These are phyloP conservation scores for Centropus unirufus DNA, from an alignment of 2,113 vertebrate genomes.

Conservation along the genomic window DNA sequence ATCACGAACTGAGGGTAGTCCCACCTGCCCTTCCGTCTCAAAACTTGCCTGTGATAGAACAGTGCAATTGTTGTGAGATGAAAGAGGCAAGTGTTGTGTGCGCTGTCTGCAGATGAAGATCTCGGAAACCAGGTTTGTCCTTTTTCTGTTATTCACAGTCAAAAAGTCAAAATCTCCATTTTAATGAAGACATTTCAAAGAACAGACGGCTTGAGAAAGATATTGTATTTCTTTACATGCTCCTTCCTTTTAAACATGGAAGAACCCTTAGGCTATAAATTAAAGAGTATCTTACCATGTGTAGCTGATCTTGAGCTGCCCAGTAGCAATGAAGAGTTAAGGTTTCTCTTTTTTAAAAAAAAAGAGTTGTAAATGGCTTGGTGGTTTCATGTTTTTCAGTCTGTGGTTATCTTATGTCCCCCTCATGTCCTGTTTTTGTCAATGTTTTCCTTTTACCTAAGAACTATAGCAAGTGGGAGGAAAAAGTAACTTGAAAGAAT, in stretches of 20 bases:
- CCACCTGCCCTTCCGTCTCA: neutral
- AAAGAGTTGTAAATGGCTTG: neutral
- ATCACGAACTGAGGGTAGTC: neutral
- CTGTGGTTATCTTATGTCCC: slow-evolving; percentile 6
- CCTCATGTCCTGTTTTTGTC: slow-evolving; percentile 30
- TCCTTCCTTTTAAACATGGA: slow-evolving; percentile 24
- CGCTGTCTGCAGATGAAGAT: neutral
- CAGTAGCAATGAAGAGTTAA: neutral
- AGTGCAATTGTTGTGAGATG: rapidly evolving
- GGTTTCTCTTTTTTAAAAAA: neutral
- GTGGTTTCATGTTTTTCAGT: neutral
- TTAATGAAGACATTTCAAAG: slow-evolving; percentile 59
- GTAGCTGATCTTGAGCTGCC: slow-evolving; percentile 1
- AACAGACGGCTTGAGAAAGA: slow-evolving; percentile 34
- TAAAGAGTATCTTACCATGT: slow-evolving; percentile 31
- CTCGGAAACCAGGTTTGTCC: slow-evolving; percentile 44
- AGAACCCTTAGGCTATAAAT: slow-evolving; percentile 54
- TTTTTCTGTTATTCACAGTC: slow-evolving; percentile 58
- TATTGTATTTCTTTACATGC: slow-evolving; percentile 14
- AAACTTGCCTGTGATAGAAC: neutral
- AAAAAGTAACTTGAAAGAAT: slow-evolving; percentile 47
- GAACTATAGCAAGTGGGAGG: slow-evolving; percentile 12
- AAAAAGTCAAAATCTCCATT: slow-evolving; percentile 65
- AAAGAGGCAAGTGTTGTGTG: neutral
- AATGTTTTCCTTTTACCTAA: slow-evolving; percentile 38